These are phyloP conservation scores for Hemibagrus guttatus DNA, from an alignment of 2,797 vertebrate genomes.

Conservation along the genomic window DNA sequence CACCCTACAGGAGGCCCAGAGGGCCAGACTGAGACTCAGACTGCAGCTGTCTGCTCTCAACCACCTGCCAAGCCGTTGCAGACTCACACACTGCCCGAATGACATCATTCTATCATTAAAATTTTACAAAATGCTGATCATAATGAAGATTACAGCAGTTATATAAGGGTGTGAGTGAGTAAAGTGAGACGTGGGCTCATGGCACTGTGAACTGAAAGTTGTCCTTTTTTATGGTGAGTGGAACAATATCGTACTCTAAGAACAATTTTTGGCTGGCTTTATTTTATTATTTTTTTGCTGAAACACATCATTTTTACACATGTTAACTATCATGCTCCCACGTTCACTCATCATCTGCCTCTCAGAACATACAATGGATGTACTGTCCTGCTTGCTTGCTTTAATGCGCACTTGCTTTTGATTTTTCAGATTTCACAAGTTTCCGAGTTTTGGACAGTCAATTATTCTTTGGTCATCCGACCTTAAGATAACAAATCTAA, in stretches of 20 bases:
- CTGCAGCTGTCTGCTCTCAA: conserved; percentile 74
- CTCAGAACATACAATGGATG: not conserved
- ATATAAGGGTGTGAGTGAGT: not conserved
- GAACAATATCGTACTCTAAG: not conserved
- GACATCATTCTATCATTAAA: conserved; percentile 15
- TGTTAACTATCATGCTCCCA: not conserved
- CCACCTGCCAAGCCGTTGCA: conserved; percentile 68
- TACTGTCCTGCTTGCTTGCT: not conserved
- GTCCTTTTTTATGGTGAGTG: not conserved
- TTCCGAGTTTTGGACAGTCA: not conserved
- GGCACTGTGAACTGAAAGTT: not conserved
- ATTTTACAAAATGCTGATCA: not conserved
- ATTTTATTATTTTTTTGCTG: not conserved
- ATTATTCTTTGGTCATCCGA: not conserved
- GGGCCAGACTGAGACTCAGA: conserved; percentile 70
- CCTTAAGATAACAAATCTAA: not conserved
- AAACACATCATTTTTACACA: not conserved
- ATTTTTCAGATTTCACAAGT: not conserved
- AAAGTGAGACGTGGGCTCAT: not conserved
- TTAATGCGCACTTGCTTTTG: not conserved
- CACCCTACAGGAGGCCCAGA: conserved; percentile 71
- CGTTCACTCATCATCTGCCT: not conserved
- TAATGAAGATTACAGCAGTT: not conserved
- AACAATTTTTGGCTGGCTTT: not conserved
- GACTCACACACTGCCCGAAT: conserved; percentile 48